Base-by-base conservation (phyloP, 2,113 vertebrate genomes). In the Paramormyrops kingsleyae region DNA sequence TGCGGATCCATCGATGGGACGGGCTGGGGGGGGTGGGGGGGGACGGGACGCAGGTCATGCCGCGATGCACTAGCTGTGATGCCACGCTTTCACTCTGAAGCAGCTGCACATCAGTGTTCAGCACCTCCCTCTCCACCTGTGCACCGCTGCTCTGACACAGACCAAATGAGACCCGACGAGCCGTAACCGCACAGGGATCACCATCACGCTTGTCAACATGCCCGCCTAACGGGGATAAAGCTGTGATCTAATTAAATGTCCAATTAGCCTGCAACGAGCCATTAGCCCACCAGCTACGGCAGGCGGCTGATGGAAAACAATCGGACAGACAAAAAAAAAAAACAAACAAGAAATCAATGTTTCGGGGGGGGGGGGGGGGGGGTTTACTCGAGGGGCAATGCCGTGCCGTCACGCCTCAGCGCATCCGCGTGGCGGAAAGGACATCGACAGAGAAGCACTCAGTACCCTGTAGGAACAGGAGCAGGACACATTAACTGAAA, bases 231-330 rank as follows among this genome's bases (percentile, higher is more conserved):
- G 96, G 96, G 95, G 95, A 95, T 94, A 96, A 96, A 96, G 95
- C 94, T 95, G 95, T 96, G 95, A 96, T 96, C 95, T 95, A 96
- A 96, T 96, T 96, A 96, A 96, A 96, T 95, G 94, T 96, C 96
- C 95, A 96, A 96, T 96, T 96, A 96, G 95, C 94, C 95, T 93
- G 94, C 94, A 95, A 95, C 93, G 94, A 95, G 95, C 95, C 94
- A 94, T 94, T 94, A 96, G 95, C 94, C 96, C 94, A 93, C 91
- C 89, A 94, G 95, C 95, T 85, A 95, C 47, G 95, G 94, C 93
- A 39, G 31, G 93, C 94, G 94, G 94, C 92, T 94, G 91, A 94
- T 84, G 94, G 95, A 95, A 96, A 94, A 95, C 95, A 95, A 96
- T 96, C 94, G 94, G 94, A 94, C 94, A 94, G 94, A 15, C 13